Conservation (phyloP, 2,797 vertebrate genomes). For the Sebastes aleutianus region DNA sequence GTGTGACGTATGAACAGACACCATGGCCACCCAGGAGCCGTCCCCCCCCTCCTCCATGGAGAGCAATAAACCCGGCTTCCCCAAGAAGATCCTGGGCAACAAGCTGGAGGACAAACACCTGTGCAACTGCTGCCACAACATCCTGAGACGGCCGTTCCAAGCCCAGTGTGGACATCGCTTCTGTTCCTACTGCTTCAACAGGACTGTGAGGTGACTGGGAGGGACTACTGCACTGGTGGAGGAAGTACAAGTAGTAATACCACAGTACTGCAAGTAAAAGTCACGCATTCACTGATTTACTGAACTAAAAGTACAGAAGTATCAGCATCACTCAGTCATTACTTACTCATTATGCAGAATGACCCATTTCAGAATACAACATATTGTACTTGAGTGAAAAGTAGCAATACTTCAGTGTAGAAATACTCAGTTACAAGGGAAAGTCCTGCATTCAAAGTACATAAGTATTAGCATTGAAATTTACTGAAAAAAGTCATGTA, state of each 20-base stretch:
- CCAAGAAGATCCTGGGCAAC: slow-evolving; percentile 90
- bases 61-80: slow-evolving; percentile 89
- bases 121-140: slow-evolving; percentile 90
- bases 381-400: background rate
- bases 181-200: slow-evolving; percentile 90
- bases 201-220: slow-evolving; percentile 86
- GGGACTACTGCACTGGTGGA: background rate
- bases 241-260: background rate
- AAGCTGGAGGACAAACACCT: slow-evolving; percentile 93
- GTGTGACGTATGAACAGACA: slow-evolving; percentile 73
- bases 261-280: background rate
- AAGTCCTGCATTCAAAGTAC: too few relatives aligned
- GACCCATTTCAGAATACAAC: background rate
- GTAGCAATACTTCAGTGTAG: background rate
- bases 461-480: too few relatives aligned
- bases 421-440: background rate
- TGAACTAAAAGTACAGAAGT: background rate
- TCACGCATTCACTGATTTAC: background rate
- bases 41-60: slow-evolving; percentile 90
- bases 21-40: slow-evolving; percentile 88
- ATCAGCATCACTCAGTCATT: too few relatives aligned
- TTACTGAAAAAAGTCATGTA: background rate
- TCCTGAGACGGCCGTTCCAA: slow-evolving; percentile 89
- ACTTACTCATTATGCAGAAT: background rate
- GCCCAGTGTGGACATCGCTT: slow-evolving; percentile 96